A percentile compares a stretch with the other conserved stretches of the same genome.
Evolutionary conservation across 2,888 invertebrate genomes (phyloP).

Genomic region (Aleiodes testaceus): DNA sequence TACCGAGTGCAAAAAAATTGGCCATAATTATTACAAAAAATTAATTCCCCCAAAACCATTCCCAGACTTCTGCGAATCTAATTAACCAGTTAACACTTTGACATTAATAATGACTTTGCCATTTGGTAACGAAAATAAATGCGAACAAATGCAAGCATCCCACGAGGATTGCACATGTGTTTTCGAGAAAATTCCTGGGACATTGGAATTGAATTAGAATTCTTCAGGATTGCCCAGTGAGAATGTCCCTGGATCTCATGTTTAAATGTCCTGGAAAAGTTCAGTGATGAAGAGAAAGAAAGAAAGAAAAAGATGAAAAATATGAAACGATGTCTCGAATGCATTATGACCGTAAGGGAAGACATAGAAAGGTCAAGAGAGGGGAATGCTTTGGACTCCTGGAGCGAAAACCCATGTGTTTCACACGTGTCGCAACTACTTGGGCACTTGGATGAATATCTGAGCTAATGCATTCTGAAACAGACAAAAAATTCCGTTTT

Average conservation of each 20-base stretch:
- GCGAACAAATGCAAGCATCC: too few species aligned
- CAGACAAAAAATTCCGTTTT: conserved; percentile 40
- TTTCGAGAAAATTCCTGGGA: too few species aligned
- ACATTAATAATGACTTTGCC: too few species aligned
- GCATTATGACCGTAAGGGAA: conserved; percentile 20
- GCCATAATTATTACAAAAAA: too few species aligned
- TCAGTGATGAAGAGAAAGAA: not conserved
- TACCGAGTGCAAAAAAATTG: too few species aligned
- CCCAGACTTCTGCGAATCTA: too few species aligned
- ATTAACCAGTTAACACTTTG: too few species aligned
- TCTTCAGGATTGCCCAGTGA: not conserved
- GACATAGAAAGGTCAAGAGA: conserved; percentile 12
- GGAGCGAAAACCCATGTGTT: conserved; percentile 60
- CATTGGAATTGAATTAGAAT: not conserved
- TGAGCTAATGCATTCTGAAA: conserved; percentile 47
- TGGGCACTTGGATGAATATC: conserved; percentile 34
- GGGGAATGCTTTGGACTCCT: conserved; percentile 52
- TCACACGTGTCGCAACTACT: conserved; percentile 57
- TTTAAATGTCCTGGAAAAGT: conserved; percentile 5
- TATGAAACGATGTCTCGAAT: conserved; percentile 21
- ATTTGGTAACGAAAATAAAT: too few species aligned
- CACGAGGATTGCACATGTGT: too few species aligned
- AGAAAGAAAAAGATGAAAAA: not conserved
- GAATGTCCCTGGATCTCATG: not conserved
- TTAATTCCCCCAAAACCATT: not conserved